Conservation (phyloP, 2,113 vertebrate genomes). For the Lepus europaeus region DNA sequence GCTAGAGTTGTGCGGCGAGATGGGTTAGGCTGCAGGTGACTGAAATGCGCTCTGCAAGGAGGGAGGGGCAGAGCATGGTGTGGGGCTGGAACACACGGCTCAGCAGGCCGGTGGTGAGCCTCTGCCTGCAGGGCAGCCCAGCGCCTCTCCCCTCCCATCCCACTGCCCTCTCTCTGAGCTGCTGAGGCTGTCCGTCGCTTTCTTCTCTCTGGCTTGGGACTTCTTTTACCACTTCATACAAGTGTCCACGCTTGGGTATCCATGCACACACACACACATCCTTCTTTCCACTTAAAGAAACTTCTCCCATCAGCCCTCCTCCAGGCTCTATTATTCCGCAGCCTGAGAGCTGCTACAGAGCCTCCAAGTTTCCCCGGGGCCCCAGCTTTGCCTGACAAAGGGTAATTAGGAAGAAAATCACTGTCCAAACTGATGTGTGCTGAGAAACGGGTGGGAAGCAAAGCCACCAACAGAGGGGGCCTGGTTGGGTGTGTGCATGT, state of each 20-base stretch:
- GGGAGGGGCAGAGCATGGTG: neutral
- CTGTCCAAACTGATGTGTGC: neutral
- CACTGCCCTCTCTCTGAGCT: neutral
- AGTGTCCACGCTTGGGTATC: neutral
- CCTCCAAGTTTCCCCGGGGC: conserved; percentile 23
- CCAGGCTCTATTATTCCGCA: conserved; percentile 29
- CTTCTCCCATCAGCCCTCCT: neutral
- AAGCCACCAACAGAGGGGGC: neutral
- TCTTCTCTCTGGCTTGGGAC: neutral
- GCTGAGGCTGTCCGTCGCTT: neutral
- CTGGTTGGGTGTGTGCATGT: neutral
- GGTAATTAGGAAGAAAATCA: conserved; percentile 66
- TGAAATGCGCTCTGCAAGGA: conserved; percentile 50
- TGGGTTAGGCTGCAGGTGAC: conserved; percentile 51
- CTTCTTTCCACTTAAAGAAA: conserved; percentile 1
- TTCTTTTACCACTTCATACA: neutral
- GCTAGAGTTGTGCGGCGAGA: conserved; percentile 9
- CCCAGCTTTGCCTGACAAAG: conserved; percentile 32
- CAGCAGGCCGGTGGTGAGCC: neutral
- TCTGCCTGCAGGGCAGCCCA: neutral
- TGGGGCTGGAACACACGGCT: neutral
- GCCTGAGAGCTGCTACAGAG: neutral
- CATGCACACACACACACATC: neutral
- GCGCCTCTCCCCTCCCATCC: neutral
- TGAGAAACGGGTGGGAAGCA: conserved; percentile 62